phyloP scores from a whole-genome alignment of 2,888 invertebrate genomes.

The Andrena flavipes region DNA sequence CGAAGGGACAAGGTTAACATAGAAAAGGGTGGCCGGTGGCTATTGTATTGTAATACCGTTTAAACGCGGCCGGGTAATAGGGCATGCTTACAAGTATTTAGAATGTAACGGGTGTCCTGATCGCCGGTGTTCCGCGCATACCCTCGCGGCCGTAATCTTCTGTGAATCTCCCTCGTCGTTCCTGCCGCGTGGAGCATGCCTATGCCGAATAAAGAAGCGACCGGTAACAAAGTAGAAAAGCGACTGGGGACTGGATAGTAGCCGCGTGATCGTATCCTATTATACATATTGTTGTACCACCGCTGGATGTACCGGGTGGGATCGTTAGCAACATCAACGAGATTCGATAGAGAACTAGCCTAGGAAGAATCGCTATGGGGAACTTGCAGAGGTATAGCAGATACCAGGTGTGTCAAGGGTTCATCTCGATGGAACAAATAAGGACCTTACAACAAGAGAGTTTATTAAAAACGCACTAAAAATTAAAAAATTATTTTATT shows the following conservation, averaged over 20 bases:
- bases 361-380: neutral
- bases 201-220: conserved; percentile 64
- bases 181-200: conserved; percentile 46
- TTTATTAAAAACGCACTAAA: too few relatives aligned
- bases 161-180: conserved; percentile 57
- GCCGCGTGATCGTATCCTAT: conserved; percentile 56
- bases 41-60: conserved; percentile 82
- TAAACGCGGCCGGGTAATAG: conserved; percentile 78
- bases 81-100: conserved; percentile 80
- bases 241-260: conserved; percentile 47
- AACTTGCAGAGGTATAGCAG: neutral
- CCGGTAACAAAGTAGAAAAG: conserved; percentile 59
- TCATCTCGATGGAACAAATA: too few relatives aligned
- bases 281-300: conserved; percentile 60
- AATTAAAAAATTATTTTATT: too few relatives aligned
- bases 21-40: conserved; percentile 61
- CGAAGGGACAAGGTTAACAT: conserved; percentile 65
- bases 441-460: too few relatives aligned
- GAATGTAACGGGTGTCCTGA: conserved; percentile 76
- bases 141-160: conserved; percentile 59
- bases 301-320: conserved; percentile 44
- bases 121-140: conserved; percentile 49
- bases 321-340: neutral
- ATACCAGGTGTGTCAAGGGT: neutral
- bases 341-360: neutral